Conservation (phyloP, 2,888 invertebrate species). For the Dorcus parallelipipedus region DNA sequence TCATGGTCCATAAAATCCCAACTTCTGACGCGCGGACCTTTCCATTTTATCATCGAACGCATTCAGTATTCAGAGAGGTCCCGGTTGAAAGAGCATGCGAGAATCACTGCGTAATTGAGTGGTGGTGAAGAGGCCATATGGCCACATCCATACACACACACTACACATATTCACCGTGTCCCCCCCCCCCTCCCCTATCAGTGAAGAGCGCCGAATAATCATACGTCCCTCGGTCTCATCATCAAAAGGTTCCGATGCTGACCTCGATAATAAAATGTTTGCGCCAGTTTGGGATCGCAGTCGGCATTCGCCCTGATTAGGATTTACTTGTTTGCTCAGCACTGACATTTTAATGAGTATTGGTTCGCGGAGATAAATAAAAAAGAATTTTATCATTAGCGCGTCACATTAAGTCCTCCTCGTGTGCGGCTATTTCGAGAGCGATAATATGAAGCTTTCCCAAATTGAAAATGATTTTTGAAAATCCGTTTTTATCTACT, state of each 20-base stretch:
- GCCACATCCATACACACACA: constrained; percentile 11
- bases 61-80: constrained; percentile 9
- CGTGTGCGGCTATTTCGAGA: too few relatives aligned
- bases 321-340: constrained; percentile 6
- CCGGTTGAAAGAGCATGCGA: constrained; percentile 20
- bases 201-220: constrained; percentile 4
- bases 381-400: too few relatives aligned
- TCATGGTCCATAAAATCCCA: too few relatives aligned
- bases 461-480: too few relatives aligned
- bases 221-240: constrained; percentile 4
- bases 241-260: constrained; percentile 15
- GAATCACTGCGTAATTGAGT: constrained; percentile 30
- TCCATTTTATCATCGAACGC: background rate
- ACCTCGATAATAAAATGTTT: constrained; percentile 10
- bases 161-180: constrained; percentile 6
- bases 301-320: constrained; percentile 8
- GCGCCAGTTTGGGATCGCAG: constrained; percentile 7
- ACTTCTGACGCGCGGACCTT: background rate
- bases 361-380: background rate
- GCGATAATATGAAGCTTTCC: too few relatives aligned
- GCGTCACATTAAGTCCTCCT: too few relatives aligned
- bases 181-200: background rate
- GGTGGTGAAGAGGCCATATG: constrained; percentile 30
- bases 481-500: too few relatives aligned
- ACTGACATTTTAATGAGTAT: constrained; percentile 16